Evolutionary conservation across 2,797 vertebrate species (phyloP).

Genomic region (Bryconaethiops microstoma): DNA sequence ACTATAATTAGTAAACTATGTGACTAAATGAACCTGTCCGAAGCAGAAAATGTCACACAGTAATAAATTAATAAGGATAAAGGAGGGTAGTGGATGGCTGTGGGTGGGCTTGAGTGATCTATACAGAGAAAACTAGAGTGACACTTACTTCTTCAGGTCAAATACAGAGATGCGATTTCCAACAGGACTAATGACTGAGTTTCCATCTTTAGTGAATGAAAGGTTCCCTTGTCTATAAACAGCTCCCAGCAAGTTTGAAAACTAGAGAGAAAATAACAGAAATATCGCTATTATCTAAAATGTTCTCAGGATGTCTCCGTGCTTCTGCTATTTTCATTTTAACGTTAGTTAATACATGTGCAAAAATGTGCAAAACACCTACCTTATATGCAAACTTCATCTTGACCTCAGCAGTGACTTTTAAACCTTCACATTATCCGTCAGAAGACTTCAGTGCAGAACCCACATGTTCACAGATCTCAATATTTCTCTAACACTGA

Average conservation of each 20-base stretch:
- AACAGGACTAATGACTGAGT: conserved; percentile 90
- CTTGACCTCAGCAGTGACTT: conserved; percentile 24
- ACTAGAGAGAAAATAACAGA: conserved; percentile 69
- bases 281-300: neutral
- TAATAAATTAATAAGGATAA: too few relatives aligned
- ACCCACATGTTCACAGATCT: neutral
- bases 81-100: neutral
- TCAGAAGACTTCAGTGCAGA: neutral
- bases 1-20: too few relatives aligned
- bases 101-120: neutral
- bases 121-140: neutral
- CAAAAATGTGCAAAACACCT: conserved; percentile 20
- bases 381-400: conserved; percentile 84
- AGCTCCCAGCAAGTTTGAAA: conserved; percentile 91
- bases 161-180: conserved; percentile 93
- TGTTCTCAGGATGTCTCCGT: too few relatives aligned
- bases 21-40: too few relatives aligned
- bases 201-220: conserved; percentile 88
- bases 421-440: neutral
- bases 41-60: too few relatives aligned
- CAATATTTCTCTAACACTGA: neutral
- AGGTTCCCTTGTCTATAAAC: conserved; percentile 93
- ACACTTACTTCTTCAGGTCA: conserved; percentile 90
- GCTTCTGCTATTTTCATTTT: neutral
- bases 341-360: neutral